Base-by-base conservation (phyloP, 2,888 invertebrate genomes). In the Marronus borbonicus region DNA sequence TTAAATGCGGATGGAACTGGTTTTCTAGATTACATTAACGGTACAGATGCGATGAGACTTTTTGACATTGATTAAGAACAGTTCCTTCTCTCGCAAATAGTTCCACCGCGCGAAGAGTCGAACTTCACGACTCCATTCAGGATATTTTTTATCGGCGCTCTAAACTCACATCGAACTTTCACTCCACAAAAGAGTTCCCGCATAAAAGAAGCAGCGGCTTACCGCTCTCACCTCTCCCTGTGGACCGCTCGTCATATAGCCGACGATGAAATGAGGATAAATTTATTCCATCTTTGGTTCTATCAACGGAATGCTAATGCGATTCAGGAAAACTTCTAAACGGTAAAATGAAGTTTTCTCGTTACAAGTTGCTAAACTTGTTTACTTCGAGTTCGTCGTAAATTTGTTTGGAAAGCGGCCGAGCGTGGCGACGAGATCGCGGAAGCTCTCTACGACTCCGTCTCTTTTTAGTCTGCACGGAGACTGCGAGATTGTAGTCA, bases 341-440 rank as follows among this genome's bases (percentile, higher is more conserved):
- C 83, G 82, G 81, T 81, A 82, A 84, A 85, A 85, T 84, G 83
- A 85, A 85, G 83, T 85, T 85, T 84, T 85, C 85, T 85, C 85
- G 83, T 85, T 85, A 85, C 83, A 83, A 84, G 80, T 84, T 84
- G 80, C 83, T 78, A 81, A 84, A 84, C 82, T 84, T 84, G 84
- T 84, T 84, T 84, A 82, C 82, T 78, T 82, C 80, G 69, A 81
- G 81, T 83, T 83, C 83, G 82, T 83, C 83, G 80, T 84, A 84
- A 85, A 84, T 84, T 85, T 83, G 82, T 83, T 84, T 82, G 81
- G 80, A 76, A 80, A 81, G 82, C 79, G 82, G 80, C 78, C 72
- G 64, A 64, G 77, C 44, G 77, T 39, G 68, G 50, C 72, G 70
- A 77, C 72, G 65, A 62, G 52, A 70, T 77, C 58, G 72, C 62